A percentile compares a stretch with the other conserved stretches of the same genome.
These are phyloP conservation scores for Scalopus aquaticus DNA, from an alignment of 2,113 vertebrate genomes.

Conservation along the genomic window DNA sequence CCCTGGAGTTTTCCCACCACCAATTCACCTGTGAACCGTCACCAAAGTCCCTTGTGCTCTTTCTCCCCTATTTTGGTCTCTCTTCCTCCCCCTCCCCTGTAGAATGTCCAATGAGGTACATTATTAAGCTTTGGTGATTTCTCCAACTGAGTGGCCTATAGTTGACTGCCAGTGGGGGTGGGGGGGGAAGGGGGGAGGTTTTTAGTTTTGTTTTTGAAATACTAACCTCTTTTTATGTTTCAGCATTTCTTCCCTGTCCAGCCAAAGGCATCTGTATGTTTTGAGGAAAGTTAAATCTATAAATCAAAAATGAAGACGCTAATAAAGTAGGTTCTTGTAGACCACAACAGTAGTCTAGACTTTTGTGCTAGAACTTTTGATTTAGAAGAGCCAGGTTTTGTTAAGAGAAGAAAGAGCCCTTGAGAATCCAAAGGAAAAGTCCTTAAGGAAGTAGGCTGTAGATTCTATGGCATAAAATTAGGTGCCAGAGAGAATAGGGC, in stretches of 20 bases:
- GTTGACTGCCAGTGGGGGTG: background rate
- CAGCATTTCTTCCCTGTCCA: background rate
- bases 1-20: too few relatives aligned
- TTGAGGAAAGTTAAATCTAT: background rate
- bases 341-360: background rate
- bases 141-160: background rate
- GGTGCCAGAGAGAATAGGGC: background rate
- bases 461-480: background rate
- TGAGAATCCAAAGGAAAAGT: background rate
- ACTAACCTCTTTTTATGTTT: background rate
- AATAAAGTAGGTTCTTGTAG: background rate
- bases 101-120: too few relatives aligned
- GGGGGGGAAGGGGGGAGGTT: too few relatives aligned
- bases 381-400: background rate
- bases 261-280: background rate
- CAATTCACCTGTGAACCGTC: too few relatives aligned
- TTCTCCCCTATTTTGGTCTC: too few relatives aligned
- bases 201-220: background rate
- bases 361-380: too few relatives aligned
- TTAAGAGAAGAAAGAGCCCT: background rate
- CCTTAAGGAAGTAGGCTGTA: background rate
- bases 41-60: too few relatives aligned
- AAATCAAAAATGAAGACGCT: background rate
- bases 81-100: too few relatives aligned
- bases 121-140: background rate